phyloP scores from a whole-genome alignment of 2,797 vertebrate species.

The Rhinoraja longicauda region DNA sequence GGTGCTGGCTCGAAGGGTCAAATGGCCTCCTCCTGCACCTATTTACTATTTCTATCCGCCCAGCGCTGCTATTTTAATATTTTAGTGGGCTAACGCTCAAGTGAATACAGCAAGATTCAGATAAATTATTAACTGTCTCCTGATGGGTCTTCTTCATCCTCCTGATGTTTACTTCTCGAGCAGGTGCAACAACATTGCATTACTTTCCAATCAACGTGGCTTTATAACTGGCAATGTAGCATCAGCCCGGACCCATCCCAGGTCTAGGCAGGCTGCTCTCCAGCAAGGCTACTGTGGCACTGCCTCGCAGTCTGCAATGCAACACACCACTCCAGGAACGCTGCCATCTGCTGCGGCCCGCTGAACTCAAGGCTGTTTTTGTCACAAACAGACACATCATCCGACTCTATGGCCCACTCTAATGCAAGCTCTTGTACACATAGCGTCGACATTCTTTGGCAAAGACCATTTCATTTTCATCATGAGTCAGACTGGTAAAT shows the following conservation, averaged over 20 bases:
- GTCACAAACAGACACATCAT: slow-evolving; percentile 56
- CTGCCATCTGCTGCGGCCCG: slow-evolving; percentile 54
- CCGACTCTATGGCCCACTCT: slow-evolving; percentile 54
- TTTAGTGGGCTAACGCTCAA: neutral
- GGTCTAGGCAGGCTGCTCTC: slow-evolving; percentile 41
- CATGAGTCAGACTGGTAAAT: neutral
- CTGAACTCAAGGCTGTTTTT: slow-evolving; percentile 54
- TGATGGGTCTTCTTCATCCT: slow-evolving; percentile 17
- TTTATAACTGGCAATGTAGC: slow-evolving; percentile 7
- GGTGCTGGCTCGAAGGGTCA: too few relatives aligned
- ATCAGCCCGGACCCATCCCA: neutral
- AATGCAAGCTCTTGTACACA: slow-evolving; percentile 53
- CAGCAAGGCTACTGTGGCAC: slow-evolving; percentile 47
- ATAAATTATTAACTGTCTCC: slow-evolving; percentile 33
- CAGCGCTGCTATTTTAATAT: slow-evolving; percentile 1
- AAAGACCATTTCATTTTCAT: slow-evolving; percentile 2
- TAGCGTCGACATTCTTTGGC: slow-evolving; percentile 37
- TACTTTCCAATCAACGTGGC: slow-evolving; percentile 28
- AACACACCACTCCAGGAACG: slow-evolving; percentile 48
- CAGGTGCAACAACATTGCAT: slow-evolving; percentile 14
- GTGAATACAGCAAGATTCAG: slow-evolving; percentile 2
- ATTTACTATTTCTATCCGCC: neutral
- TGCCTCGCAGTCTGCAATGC: slow-evolving; percentile 41
- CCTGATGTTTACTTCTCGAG: neutral
- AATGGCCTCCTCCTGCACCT: too few relatives aligned